These are phyloP conservation scores for Linnaemya tessellans DNA, from an alignment of 2,888 invertebrate genomes.

Conservation along the genomic window DNA sequence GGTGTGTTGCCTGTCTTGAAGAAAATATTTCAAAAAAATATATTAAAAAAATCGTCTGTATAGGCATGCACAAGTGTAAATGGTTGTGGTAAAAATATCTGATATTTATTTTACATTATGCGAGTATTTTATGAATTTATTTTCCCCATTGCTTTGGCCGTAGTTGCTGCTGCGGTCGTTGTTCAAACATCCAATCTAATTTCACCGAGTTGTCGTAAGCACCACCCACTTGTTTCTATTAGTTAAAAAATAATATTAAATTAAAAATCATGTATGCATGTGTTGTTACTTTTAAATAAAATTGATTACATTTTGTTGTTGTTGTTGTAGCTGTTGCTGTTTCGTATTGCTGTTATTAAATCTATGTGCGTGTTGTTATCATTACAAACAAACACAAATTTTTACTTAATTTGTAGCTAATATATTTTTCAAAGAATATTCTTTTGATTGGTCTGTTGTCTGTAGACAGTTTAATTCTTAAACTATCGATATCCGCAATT, in stretches of 20 bases:
- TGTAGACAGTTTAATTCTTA: slow-evolving; percentile 2
- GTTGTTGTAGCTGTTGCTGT: slow-evolving; percentile 30
- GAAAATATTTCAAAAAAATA: not conserved
- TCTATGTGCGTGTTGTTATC: slow-evolving; percentile 38
- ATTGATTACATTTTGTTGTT: slow-evolving; percentile 36
- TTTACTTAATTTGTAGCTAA: slow-evolving; percentile 44
- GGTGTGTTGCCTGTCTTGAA: not conserved
- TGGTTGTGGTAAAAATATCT: slow-evolving; percentile 4
- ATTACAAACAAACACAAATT: slow-evolving; percentile 57
- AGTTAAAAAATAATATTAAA: slow-evolving; percentile 31
- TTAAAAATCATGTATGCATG: slow-evolving; percentile 17
- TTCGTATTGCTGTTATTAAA: slow-evolving; percentile 21
- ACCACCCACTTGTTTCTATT: slow-evolving; percentile 70
- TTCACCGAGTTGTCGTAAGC: slow-evolving; percentile 57
- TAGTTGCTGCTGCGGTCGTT: slow-evolving; percentile 37
- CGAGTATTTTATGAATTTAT: not conserved
- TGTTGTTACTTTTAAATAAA: slow-evolving; percentile 37
- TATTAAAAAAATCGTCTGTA: not conserved
- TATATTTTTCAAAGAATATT: not conserved
- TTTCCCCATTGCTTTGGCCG: slow-evolving; percentile 15
- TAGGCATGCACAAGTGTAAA: not conserved
- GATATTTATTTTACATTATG: slow-evolving; percentile 50
- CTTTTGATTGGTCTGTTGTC: not conserved
- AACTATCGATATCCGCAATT: slow-evolving; percentile 41
- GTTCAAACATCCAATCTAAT: slow-evolving; percentile 67